Percentiles rank a stretch among this genome's conserved stretches.
Evolutionary conservation across 1,140 invertebrate species (phyloP).

Genomic region (Drosophila ironensis): DNA sequence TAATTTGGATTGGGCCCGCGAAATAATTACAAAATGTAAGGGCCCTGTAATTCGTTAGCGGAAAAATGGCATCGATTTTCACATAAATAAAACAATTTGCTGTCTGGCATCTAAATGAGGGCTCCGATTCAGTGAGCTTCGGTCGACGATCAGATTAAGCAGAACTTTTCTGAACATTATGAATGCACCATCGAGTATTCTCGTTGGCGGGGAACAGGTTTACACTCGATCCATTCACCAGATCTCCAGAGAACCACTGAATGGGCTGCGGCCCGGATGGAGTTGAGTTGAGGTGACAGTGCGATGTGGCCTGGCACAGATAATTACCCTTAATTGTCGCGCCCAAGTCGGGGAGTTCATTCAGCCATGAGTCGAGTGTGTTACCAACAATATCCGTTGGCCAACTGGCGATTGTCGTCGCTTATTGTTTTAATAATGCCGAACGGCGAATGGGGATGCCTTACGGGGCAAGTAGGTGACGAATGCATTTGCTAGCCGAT

Average conservation of each 20-base stretch:
- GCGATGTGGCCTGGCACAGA: constrained; percentile 46
- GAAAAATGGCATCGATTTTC: background rate
- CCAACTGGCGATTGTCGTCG: constrained; percentile 54
- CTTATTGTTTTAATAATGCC: constrained; percentile 66
- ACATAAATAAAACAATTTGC: background rate
- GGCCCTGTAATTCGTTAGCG: background rate
- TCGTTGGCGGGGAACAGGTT: constrained; percentile 25
- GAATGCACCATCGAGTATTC: constrained; percentile 23
- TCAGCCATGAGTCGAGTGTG: constrained; percentile 57
- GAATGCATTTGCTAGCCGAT: constrained; percentile 35
- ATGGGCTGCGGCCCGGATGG: constrained; percentile 20
- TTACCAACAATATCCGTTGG: constrained; percentile 38
- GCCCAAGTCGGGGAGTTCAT: constrained; percentile 56
- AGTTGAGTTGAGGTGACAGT: constrained; percentile 28
- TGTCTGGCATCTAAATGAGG: constrained; percentile 2
- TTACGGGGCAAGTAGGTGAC: constrained; percentile 31
- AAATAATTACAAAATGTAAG: background rate
- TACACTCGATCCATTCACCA: constrained; percentile 35
- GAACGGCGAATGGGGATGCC: constrained; percentile 37
- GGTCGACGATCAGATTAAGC: background rate
- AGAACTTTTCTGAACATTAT: constrained; percentile 10
- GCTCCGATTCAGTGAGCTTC: background rate
- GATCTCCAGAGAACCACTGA: constrained; percentile 12
- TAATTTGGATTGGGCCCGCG: background rate
- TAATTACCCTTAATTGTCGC: constrained; percentile 75